Evolutionary conservation across 2,888 invertebrate genomes (phyloP), one percentile per base, ranked within the genome.

Genomic region (Dorcus hopei): DNA sequence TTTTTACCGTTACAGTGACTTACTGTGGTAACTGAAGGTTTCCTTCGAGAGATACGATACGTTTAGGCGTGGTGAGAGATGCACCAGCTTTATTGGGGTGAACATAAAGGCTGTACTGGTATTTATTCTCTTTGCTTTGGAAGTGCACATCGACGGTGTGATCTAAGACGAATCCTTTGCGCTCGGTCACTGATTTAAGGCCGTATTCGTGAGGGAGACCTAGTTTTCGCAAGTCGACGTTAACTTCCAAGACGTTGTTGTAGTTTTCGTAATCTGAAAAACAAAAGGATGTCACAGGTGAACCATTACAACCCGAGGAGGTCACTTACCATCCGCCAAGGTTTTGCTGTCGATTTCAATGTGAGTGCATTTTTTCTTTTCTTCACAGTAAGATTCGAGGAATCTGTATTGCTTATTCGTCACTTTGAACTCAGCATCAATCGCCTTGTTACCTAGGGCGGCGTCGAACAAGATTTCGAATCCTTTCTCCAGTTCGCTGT

Each of bases 301-400:
- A 19, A 19, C 19, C 19, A 1, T 33, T 33, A 33, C 7, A 33
- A 4, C 3, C 26, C 26, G 26, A 33, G 7, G 26, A 6, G 26
- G 6, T 6, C 7, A 33, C 26, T 5, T 9, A 6, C 47, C 81
- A 52, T 78, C 78, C 5, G 75, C 62, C 58, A 79, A 79, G 26
- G 81, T 73, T 70, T 85, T 87, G 33, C 85, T 82, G 68, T 85
- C 82, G n/a, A 87, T 70, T 68, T 91, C 90, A 19, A 89, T 82
- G 70, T 89, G 86, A 0, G 89, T 88, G 71, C 91, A 91, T 66
- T 90, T 87, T 60, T 89, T 88, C 78, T 88, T 89, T 72, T 89
- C 88, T 66, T 91, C 90, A 73, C 91, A 91, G 74, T 88, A 87
- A 9, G 89, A 87, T 63, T 87, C 82, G 9, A 87, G 85, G 49